Percentiles rank a stretch among this genome's conserved stretches.
These are phyloP conservation scores for Tenrec ecaudatus DNA, from an alignment of 2,113 vertebrate genomes.

Conservation along the genomic window DNA sequence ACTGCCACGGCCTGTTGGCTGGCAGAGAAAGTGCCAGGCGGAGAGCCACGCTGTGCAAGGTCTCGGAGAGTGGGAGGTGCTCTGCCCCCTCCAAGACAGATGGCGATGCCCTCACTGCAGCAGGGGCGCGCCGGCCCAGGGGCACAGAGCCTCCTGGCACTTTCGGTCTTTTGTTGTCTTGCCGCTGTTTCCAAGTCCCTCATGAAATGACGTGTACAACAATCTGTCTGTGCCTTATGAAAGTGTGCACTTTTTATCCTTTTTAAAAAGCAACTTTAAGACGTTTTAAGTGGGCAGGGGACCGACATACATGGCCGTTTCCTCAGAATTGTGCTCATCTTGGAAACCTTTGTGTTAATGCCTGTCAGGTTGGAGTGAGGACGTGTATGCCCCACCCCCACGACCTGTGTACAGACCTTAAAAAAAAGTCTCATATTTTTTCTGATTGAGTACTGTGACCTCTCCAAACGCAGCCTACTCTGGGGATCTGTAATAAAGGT, in stretches of 20 bases:
- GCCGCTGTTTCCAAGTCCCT: conserved; percentile 77
- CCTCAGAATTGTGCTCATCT: conserved; percentile 80
- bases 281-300: conserved; percentile 35
- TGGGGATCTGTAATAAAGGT: conserved; percentile 83
- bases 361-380: conserved; percentile 76
- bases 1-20: not conserved
- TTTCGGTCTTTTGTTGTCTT: conserved; percentile 79
- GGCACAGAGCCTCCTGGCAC: conserved; percentile 78
- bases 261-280: conserved; percentile 85
- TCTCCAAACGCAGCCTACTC: conserved; percentile 81
- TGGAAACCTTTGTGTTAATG: conserved; percentile 72
- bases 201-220: conserved; percentile 83
- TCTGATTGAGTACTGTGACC: conserved; percentile 86
- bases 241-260: conserved; percentile 91
- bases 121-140: conserved; percentile 58
- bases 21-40: not conserved
- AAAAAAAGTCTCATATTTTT: conserved; percentile 70
- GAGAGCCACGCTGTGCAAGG: not conserved
- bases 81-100: not conserved
- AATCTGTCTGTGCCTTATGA: conserved; percentile 92
- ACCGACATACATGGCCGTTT: conserved; percentile 78
- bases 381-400: conserved; percentile 64
- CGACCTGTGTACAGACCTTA: conserved; percentile 76
- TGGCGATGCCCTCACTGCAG: not conserved
- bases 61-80: not conserved